phyloP scores from a whole-genome alignment of 1,140 invertebrate genomes.

The Drosophila takahashii region DNA sequence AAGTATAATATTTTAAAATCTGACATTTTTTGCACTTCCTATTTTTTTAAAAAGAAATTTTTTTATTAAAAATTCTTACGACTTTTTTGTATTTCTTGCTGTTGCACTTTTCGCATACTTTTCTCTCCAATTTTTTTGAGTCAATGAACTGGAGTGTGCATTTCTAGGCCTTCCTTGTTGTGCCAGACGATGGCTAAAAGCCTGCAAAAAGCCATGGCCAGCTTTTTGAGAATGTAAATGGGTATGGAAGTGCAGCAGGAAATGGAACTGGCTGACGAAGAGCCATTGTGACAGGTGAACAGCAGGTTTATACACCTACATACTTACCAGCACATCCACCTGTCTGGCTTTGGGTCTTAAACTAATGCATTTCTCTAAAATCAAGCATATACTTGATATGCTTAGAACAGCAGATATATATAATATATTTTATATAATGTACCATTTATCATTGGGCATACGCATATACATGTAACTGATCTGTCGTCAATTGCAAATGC shows the following conservation, averaged over 20 bases:
- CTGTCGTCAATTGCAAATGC: slow-evolving; percentile 39
- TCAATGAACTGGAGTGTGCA: slow-evolving; percentile 60
- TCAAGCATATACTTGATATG: not conserved
- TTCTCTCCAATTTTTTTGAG: slow-evolving; percentile 3
- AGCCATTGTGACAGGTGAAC: slow-evolving; percentile 37
- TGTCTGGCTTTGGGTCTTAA: slow-evolving; percentile 17
- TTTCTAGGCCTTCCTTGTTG: slow-evolving; percentile 61
- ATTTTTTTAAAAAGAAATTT: not conserved
- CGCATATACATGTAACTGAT: slow-evolving; percentile 16
- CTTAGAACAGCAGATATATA: not conserved
- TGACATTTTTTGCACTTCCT: not conserved
- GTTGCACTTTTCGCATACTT: not conserved
- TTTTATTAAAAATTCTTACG: too few relatives aligned
- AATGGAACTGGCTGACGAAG: slow-evolving; percentile 43
- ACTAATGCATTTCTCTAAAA: slow-evolving; percentile 1
- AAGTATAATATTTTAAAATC: not conserved
- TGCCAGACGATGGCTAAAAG: slow-evolving; percentile 64
- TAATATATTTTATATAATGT: slow-evolving; percentile 17
- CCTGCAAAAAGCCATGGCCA: slow-evolving; percentile 46
- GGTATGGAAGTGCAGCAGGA: not conserved
- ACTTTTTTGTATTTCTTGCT: not conserved
- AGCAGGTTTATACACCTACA: not conserved
- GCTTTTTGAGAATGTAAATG: slow-evolving; percentile 18
- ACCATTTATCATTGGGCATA: slow-evolving; percentile 18
- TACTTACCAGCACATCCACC: slow-evolving; percentile 16